These are phyloP conservation scores for Caenorhabditis tropicalis DNA, from an alignment of 1,140 invertebrate species.

Conservation along the genomic window DNA sequence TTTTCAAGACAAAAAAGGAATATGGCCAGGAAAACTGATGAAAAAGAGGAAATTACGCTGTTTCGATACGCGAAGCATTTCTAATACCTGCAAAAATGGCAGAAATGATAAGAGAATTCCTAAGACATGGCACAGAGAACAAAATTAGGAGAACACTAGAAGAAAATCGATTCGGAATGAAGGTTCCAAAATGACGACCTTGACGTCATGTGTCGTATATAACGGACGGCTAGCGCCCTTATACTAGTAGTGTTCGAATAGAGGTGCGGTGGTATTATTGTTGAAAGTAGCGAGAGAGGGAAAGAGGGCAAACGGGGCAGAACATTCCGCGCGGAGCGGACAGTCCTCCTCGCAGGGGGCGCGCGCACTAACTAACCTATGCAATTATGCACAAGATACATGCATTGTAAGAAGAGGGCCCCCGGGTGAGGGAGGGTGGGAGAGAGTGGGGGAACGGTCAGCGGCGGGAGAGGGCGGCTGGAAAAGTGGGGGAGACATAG, in stretches of 20 bases:
- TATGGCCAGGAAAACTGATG: neutral
- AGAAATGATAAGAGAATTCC: too few species aligned
- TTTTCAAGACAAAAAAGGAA: constrained; percentile 28
- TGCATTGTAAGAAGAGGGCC: constrained; percentile 8
- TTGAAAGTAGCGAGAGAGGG: neutral
- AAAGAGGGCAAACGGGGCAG: neutral
- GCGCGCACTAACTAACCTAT: constrained; percentile 32
- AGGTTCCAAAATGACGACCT: neutral
- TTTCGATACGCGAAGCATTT: too few species aligned
- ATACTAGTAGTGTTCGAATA: constrained; percentile 35
- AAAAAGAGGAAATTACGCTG: too few species aligned
- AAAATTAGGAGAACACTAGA: too few species aligned
- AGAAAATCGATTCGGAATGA: too few species aligned
- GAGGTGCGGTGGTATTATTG: constrained; percentile 38
- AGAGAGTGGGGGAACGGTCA: neutral
- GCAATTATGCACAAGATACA: constrained; percentile 43
- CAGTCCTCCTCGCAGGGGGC: neutral
- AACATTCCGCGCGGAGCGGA: constrained; percentile 41
- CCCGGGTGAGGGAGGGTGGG: neutral
- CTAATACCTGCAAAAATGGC: too few species aligned
- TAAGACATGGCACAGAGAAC: too few species aligned
- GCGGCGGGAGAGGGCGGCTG: neutral
- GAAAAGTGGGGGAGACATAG: neutral
- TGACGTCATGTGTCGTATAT: constrained; percentile 7
- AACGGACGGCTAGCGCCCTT: neutral